phyloP scores from a whole-genome alignment of 1,140 invertebrate genomes.

The Drosophila parabipectinata region DNA sequence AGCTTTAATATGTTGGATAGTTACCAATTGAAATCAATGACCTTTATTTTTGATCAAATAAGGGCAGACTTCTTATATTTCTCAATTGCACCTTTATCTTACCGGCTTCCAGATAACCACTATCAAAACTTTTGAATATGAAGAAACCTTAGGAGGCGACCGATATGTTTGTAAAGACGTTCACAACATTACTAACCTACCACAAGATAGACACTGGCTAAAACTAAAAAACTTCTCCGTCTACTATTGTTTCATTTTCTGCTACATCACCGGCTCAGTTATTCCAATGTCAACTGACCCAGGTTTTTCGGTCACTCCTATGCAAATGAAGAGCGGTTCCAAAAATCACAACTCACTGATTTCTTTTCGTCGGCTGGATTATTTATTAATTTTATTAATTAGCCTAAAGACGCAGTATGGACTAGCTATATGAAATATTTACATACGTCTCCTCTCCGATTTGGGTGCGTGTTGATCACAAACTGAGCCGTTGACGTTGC shows the following conservation, averaged over 20 bases:
- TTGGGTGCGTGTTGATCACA: conserved; percentile 34
- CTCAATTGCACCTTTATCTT: conserved; percentile 20
- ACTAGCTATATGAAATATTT: conserved; percentile 32
- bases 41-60: background rate
- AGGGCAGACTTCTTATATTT: background rate
- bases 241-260: conserved; percentile 9
- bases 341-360: conserved; percentile 27
- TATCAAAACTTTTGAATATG: conserved; percentile 2
- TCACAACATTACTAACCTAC: conserved; percentile 49
- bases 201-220: conserved; percentile 26
- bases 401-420: conserved; percentile 23
- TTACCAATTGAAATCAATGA: background rate
- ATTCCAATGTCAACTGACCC: conserved; percentile 64
- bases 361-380: conserved; percentile 17
- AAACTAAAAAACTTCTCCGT: conserved; percentile 11
- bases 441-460: conserved; percentile 40
- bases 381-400: conserved; percentile 53
- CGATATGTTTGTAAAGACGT: conserved; percentile 30
- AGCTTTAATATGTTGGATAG: background rate
- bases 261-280: conserved; percentile 14
- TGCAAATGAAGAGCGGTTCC: conserved; percentile 35
- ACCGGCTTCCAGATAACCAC: conserved; percentile 19
- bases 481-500: conserved; percentile 39
- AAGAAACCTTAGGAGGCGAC: conserved; percentile 6
- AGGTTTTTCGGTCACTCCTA: conserved; percentile 43